A percentile compares a stretch with the other conserved stretches of the same genome.
Conservation (phyloP, 2,888 invertebrate genomes). For the Pseudococcus viburni region DNA sequence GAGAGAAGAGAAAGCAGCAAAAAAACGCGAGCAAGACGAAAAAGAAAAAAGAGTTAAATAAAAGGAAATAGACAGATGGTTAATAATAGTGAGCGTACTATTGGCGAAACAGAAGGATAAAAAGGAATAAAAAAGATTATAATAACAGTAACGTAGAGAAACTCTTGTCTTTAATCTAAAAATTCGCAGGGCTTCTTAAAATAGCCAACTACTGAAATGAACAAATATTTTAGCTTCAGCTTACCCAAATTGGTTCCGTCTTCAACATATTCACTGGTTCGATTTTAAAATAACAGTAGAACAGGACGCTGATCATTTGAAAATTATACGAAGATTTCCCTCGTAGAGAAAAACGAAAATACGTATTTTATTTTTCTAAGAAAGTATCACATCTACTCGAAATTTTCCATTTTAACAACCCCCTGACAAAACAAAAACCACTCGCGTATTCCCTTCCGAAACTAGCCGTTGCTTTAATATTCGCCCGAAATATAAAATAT, state of each 20-base stretch:
- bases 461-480: constrained; percentile 63
- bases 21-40: constrained; percentile 56
- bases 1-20: background rate
- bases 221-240: background rate
- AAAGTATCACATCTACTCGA: too few species aligned
- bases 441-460: constrained; percentile 57
- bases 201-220: background rate
- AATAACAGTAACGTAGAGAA: constrained; percentile 53
- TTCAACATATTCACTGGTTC: too few species aligned
- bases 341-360: too few species aligned
- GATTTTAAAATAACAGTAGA: too few species aligned
- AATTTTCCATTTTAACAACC: too few species aligned
- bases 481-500: constrained; percentile 62
- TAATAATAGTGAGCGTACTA: constrained; percentile 65
- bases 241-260: too few species aligned
- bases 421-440: too few species aligned
- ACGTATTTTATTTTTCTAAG: too few species aligned
- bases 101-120: constrained; percentile 64
- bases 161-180: constrained; percentile 43
- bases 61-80: constrained; percentile 66
- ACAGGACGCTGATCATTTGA: too few species aligned
- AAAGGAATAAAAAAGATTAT: constrained; percentile 62
- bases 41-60: constrained; percentile 64
- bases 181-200: constrained; percentile 4
- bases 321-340: too few species aligned